Percentiles rank a stretch among this genome's conserved stretches.
Conservation (phyloP, 2,113 vertebrate genomes). For the Myrmecobius fasciatus region DNA sequence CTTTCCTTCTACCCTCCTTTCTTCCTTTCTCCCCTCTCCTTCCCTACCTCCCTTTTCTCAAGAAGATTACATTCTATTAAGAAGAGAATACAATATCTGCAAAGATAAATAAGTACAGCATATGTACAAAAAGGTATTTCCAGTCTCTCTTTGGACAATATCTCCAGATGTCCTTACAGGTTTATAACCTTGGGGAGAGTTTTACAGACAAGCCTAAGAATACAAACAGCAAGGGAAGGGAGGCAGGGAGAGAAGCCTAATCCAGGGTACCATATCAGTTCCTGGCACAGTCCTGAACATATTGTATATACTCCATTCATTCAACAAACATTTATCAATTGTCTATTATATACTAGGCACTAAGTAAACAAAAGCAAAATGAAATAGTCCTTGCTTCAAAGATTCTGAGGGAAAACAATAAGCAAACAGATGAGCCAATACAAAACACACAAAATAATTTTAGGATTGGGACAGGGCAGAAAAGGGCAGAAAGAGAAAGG, state of each 20-base stretch:
- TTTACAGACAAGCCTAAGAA: background rate
- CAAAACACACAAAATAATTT: background rate
- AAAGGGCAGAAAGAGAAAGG: background rate
- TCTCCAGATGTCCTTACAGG: background rate
- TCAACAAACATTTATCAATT: constrained; percentile 25
- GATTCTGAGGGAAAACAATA: background rate
- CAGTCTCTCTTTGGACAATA: background rate
- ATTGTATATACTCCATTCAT: background rate
- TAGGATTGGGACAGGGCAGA: background rate
- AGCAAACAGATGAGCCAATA: background rate
- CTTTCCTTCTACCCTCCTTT: too few species aligned
- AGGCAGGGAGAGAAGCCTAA: background rate
- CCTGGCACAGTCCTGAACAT: background rate
- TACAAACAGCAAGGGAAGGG: background rate
- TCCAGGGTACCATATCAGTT: background rate
- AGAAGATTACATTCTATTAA: background rate
- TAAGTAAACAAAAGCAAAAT: constrained; percentile 11
- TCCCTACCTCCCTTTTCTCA: background rate
- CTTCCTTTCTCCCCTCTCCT: background rate
- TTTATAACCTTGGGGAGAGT: background rate
- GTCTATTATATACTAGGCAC: background rate
- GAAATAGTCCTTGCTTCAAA: background rate
- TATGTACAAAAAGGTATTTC: background rate
- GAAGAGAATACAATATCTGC: background rate
- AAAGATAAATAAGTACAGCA: background rate